Conservation (phyloP, 2,888 invertebrate species). For the Lasioglossum oenotherae region DNA sequence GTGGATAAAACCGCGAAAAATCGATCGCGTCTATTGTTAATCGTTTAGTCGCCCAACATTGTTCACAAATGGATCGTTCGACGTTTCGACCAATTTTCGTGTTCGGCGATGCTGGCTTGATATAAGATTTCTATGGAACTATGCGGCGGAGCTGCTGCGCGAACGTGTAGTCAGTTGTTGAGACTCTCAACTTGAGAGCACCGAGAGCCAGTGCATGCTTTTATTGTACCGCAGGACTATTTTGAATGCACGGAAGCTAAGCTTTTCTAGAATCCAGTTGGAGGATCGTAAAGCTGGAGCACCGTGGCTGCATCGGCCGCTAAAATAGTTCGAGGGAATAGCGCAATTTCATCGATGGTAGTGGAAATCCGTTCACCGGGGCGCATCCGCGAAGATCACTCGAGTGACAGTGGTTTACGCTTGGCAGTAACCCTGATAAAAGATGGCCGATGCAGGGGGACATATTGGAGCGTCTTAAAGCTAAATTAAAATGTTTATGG, state of each 20-base stretch:
- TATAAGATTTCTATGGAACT: constrained; percentile 5
- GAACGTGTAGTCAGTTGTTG: background rate
- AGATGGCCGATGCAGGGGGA: background rate
- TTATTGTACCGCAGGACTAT: constrained; percentile 28
- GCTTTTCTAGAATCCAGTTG: constrained; percentile 33
- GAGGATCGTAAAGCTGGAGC: constrained; percentile 32
- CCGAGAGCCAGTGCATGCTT: background rate
- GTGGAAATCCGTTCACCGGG: background rate
- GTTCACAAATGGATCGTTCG: background rate
- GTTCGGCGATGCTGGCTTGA: background rate
- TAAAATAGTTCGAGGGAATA: constrained; percentile 23
- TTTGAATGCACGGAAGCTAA: constrained; percentile 26
- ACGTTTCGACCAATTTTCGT: background rate
- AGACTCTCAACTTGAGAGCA: background rate
- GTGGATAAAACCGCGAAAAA: background rate
- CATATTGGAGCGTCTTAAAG: background rate
- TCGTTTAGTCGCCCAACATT: background rate
- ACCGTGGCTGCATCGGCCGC: background rate
- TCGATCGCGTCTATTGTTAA: background rate
- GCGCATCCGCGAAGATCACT: background rate
- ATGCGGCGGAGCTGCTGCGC: background rate
- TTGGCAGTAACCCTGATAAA: background rate
- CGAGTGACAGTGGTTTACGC: background rate
- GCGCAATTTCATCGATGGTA: constrained; percentile 14
- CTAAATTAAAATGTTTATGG: background rate